These are phyloP conservation scores for Heterotis niloticus DNA, from an alignment of 2,113 vertebrate species.

Conservation along the genomic window DNA sequence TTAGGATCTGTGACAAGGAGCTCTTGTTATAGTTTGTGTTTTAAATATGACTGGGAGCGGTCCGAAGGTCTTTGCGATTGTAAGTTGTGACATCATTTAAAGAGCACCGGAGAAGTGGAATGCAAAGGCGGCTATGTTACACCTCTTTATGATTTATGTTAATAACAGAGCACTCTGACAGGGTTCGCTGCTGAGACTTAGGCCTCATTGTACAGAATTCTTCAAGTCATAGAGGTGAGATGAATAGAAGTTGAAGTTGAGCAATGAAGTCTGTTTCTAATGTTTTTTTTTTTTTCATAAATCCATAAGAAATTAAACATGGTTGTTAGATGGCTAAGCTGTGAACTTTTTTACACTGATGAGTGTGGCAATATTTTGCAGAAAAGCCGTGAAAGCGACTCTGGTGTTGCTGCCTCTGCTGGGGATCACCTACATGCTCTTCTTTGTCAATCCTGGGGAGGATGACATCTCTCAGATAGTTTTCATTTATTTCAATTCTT, in stretches of 20 bases:
- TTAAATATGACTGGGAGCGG: background rate
- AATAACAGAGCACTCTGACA: background rate
- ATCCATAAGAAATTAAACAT: background rate
- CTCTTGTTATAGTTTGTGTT: background rate
- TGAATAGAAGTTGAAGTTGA: no score
- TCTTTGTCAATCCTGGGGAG: conserved; percentile 93
- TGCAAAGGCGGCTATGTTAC: background rate
- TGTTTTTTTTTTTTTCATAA: background rate
- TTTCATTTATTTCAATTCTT: conserved; percentile 98
- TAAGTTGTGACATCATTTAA: background rate
- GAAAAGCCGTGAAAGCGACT: conserved; percentile 95
- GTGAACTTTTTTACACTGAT: background rate
- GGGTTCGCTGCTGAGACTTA: no score
- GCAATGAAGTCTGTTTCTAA: no score
- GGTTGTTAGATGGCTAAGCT: background rate
- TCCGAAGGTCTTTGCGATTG: background rate
- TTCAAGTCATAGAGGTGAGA: no score
- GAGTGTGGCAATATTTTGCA: conserved; percentile 45
- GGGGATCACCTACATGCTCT: conserved; percentile 96
- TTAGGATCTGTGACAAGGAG: background rate
- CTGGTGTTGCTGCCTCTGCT: conserved; percentile 89
- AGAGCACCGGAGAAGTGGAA: background rate
- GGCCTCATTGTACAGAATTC: no score
- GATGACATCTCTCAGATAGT: conserved; percentile 94
- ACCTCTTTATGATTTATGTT: background rate